phyloP scores from a whole-genome alignment of 2,888 invertebrate genomes.

The Yponomeuta sedellus region DNA sequence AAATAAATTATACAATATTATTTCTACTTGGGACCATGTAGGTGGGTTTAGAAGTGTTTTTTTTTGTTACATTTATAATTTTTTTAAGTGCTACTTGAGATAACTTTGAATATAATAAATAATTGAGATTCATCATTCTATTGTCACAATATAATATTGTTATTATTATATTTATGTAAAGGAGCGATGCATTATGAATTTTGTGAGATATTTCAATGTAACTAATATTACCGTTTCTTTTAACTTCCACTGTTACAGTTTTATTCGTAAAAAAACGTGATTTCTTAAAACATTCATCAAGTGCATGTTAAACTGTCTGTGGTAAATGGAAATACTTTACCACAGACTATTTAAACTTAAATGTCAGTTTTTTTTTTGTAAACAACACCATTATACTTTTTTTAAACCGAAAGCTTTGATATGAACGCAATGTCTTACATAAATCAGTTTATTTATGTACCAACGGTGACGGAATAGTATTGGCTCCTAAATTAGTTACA shows the following conservation, averaged over 20 bases:
- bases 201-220: neutral
- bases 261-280: too few species aligned
- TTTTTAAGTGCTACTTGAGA: neutral
- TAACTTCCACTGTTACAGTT: neutral
- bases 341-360: neutral
- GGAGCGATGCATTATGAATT: neutral
- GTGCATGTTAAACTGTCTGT: too few species aligned
- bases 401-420: too few species aligned
- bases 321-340: too few species aligned
- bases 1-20: conserved; percentile 2
- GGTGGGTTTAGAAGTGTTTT: conserved; percentile 27
- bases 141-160: conserved; percentile 2
- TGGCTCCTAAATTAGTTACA: neutral
- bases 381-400: too few species aligned
- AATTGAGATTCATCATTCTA: conserved; percentile 4
- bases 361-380: neutral
- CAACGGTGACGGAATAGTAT: neutral
- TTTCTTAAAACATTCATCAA: too few species aligned
- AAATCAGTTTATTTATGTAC: neutral
- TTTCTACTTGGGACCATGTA: conserved; percentile 38
- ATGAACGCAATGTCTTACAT: too few species aligned
- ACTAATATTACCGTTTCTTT: neutral
- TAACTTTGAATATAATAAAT: neutral
- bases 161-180: neutral
- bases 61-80: neutral